These are phyloP conservation scores for Phalanger gymnotis DNA, from an alignment of 2,797 vertebrate genomes.

Conservation along the genomic window DNA sequence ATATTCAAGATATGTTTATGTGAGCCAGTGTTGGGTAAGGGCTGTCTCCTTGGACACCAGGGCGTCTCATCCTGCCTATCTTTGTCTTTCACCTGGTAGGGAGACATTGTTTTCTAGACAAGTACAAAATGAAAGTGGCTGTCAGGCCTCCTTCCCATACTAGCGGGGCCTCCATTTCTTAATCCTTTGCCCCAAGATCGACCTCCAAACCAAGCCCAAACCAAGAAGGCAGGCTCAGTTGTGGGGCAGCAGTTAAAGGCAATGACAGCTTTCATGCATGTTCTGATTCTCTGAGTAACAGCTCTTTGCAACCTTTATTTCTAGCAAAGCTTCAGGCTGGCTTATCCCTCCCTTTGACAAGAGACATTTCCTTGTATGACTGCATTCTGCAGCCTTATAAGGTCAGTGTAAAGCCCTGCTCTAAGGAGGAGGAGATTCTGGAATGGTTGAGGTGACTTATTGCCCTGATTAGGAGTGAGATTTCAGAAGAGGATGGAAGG, in stretches of 20 bases:
- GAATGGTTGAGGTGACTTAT: background rate
- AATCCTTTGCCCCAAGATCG: background rate
- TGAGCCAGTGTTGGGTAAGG: fast-evolving
- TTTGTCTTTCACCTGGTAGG: background rate
- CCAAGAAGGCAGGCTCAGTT: background rate
- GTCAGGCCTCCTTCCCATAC: background rate
- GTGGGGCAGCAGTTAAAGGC: background rate
- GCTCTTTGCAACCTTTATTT: constrained; percentile 42
- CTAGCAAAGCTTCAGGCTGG: constrained; percentile 78
- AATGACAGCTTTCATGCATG: background rate
- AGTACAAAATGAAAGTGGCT: no score
- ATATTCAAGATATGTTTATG: no score
- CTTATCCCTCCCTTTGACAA: constrained; percentile 74
- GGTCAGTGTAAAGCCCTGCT: constrained; percentile 68
- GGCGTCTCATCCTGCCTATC: background rate
- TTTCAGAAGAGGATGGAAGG: background rate
- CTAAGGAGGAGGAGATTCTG: no score
- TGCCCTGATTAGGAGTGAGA: background rate
- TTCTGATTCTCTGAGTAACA: background rate
- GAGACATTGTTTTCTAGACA: background rate
- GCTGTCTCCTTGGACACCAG: background rate
- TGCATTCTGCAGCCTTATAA: constrained; percentile 69
- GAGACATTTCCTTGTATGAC: constrained; percentile 72
- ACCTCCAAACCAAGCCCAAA: background rate
- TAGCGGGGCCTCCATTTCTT: background rate